Percentiles rank a stretch among this genome's conserved stretches.
Conservation (phyloP, 1,140 invertebrate genomes). For the Pentalonia nigronervosa region DNA sequence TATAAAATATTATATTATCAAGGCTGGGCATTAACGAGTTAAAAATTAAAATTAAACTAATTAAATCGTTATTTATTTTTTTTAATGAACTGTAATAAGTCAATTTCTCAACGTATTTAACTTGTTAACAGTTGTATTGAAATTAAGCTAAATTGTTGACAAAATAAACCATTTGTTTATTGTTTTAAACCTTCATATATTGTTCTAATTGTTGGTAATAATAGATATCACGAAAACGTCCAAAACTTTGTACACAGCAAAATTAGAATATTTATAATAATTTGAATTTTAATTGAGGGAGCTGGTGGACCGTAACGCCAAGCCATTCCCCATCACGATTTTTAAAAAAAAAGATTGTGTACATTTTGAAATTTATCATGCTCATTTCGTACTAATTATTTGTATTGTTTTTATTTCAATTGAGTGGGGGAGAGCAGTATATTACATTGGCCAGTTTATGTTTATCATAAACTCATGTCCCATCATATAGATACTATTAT, state of each 20-base stretch:
- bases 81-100: background rate
- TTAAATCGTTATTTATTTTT: background rate
- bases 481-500: no score
- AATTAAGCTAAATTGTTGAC: background rate
- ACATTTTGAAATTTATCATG: no score
- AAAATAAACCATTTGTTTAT: background rate
- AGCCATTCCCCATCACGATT: background rate
- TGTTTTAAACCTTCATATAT: background rate
- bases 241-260: background rate
- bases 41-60: background rate
- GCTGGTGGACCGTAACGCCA: no score
- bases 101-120: background rate
- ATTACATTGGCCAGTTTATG: no score
- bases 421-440: no score
- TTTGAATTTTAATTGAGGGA: background rate
- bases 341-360: background rate
- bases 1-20: background rate
- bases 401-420: no score
- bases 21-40: background rate
- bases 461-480: no score
- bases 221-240: background rate
- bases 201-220: background rate
- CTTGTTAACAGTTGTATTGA: background rate
- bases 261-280: background rate
- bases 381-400: no score